phyloP scores from a whole-genome alignment of 2,113 vertebrate species.

The Scalopus aquaticus region DNA sequence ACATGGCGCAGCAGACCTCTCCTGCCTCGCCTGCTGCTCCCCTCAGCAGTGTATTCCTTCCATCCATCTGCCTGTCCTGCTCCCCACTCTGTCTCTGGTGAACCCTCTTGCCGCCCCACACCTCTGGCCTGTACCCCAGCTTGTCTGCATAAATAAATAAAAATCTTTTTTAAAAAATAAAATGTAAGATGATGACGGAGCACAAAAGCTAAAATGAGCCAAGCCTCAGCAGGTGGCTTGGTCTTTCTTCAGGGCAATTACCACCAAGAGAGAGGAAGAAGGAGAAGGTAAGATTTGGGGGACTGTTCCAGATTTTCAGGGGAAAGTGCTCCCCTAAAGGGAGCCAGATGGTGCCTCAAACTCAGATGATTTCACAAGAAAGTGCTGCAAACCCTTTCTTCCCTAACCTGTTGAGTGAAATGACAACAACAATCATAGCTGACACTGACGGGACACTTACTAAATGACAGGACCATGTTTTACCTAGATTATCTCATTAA shows the following conservation, averaged over 20 bases:
- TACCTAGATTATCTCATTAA: background rate
- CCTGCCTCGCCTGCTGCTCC: too few species aligned
- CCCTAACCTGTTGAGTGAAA: background rate
- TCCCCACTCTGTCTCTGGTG: too few species aligned
- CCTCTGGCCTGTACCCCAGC: too few species aligned
- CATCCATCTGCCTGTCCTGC: too few species aligned
- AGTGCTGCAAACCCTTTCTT: background rate
- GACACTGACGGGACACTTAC: background rate
- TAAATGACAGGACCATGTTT: background rate
- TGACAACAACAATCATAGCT: background rate
- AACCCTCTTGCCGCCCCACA: too few species aligned
- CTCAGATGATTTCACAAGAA: background rate
- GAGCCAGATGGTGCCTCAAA: background rate
- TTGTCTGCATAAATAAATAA: too few species aligned
- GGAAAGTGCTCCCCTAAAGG: background rate
- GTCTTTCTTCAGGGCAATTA: background rate
- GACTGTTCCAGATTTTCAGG: background rate
- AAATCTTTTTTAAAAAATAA: too few species aligned
- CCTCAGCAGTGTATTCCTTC: too few species aligned
- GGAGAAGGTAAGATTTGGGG: background rate
- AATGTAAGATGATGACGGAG: slow-evolving; percentile 24
- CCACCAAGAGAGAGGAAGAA: background rate
- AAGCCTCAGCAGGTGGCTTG: background rate
- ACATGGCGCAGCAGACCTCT: too few species aligned
- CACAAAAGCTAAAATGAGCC: background rate